Evolutionary conservation across 2,888 invertebrate genomes (phyloP).

Genomic region (Tenthredo scrophulariae): DNA sequence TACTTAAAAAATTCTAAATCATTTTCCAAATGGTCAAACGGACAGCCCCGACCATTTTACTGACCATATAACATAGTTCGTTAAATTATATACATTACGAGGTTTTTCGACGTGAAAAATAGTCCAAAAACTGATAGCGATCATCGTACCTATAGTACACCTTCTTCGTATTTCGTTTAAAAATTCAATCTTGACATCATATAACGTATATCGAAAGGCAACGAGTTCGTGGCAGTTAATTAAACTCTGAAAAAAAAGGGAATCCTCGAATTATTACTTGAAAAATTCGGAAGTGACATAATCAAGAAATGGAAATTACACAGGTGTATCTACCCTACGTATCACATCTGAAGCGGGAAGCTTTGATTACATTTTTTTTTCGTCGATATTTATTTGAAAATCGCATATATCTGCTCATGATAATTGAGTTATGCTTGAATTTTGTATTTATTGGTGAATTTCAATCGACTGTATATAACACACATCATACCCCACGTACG

Average conservation of each 20-base stretch:
- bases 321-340: background rate
- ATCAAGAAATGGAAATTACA: background rate
- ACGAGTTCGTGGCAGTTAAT: background rate
- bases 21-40: background rate
- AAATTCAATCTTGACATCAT: background rate
- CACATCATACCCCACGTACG: background rate
- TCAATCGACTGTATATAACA: background rate
- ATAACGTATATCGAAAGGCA: background rate
- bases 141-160: background rate
- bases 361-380: background rate
- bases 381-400: background rate
- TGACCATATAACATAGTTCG: background rate
- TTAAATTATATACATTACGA: background rate
- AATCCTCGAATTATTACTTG: background rate
- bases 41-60: background rate
- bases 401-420: background rate
- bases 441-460: background rate
- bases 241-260: background rate
- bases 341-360: background rate
- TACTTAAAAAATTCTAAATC: constrained; percentile 20
- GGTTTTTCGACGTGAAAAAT: background rate
- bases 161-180: background rate
- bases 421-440: background rate
- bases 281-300: background rate
- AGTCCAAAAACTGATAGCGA: background rate